Conservation (phyloP, 1,140 invertebrate species). For the Teleogryllus occipitalis region DNA sequence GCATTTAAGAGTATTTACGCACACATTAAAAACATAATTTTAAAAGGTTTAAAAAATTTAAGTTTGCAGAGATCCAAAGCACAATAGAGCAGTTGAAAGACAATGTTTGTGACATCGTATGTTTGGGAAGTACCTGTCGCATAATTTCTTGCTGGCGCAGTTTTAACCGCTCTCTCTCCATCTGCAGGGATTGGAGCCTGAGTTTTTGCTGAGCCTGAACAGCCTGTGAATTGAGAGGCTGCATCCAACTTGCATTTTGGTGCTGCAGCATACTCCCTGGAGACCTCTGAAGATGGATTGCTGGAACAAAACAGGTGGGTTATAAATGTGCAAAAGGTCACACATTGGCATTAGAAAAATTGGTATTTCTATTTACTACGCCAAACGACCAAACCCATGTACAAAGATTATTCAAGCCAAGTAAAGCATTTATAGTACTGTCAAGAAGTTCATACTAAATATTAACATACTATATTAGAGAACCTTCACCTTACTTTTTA, state of each 20-base stretch:
- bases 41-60: no score
- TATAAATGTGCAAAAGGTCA: neutral
- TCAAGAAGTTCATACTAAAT: no score
- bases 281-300: constrained; percentile 61
- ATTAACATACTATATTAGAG: no score
- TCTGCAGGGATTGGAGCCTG: constrained; percentile 71
- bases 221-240: constrained; percentile 36
- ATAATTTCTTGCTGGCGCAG: constrained; percentile 82
- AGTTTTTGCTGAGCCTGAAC: constrained; percentile 66
- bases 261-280: constrained; percentile 49
- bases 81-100: no score
- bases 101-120: no score
- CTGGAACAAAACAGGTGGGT: constrained; percentile 38
- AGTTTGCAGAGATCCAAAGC: no score
- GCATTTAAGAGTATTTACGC: no score
- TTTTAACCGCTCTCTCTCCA: constrained; percentile 78
- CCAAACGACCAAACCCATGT: no score
- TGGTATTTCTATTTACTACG: neutral
- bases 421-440: no score
- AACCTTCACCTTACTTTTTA: no score
- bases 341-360: neutral
- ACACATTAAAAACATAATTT: no score
- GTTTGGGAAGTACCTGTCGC: constrained; percentile 53
- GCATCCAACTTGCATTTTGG: constrained; percentile 26
- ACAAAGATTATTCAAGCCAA: no score